Evolutionary conservation across 2,113 vertebrate genomes (phyloP), one percentile per base, ranked within the genome.

Genomic region (Panthera tigris): DNA sequence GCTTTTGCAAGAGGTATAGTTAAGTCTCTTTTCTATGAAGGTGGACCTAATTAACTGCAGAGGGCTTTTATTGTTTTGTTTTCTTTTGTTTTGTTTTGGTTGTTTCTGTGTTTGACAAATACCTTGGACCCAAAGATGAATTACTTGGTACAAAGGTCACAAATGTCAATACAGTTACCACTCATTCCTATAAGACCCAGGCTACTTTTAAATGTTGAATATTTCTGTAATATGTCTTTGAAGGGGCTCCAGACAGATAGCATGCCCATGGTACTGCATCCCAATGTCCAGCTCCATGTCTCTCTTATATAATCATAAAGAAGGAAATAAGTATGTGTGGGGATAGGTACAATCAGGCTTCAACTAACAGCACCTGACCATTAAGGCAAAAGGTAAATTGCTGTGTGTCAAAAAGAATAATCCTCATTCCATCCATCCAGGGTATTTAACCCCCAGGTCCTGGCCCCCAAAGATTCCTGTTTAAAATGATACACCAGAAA

Each of bases 261-360:
- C 4, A 66, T 52, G 0, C 6, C 21, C 55, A 7, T 52, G 13
- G 8, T 39, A 78, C 4, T 3, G 1, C 15, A 52, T 79, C 1
- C 7, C 71, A 83, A 55, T 48, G 18, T 55, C 13, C 21, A 57
- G 2, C 1, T 8, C 8, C 66, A 5, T 2, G 15, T 93, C 74
- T 71, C 18, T 61, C n/a, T 31, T 65, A 5, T 10, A 45, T 41
- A 84, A 48, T 4, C 80, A 25, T 23, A 69, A n/a, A 71, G 16
- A 85, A 39, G 3, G 55, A 81, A 88, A 80, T 71, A 71, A 1
- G 55, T 45, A 33, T 89, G 3, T 83, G 16, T 48, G 33, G 11
- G 15, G 23, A 74, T 27, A 68, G 19, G 19, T 63, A 13, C 14
- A 94, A 12, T 27, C 2, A 4, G 57, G 11, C 10, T 68, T 82